These are phyloP conservation scores for Phyllopteryx taeniolatus DNA, from an alignment of 2,113 vertebrate genomes.

Conservation along the genomic window DNA sequence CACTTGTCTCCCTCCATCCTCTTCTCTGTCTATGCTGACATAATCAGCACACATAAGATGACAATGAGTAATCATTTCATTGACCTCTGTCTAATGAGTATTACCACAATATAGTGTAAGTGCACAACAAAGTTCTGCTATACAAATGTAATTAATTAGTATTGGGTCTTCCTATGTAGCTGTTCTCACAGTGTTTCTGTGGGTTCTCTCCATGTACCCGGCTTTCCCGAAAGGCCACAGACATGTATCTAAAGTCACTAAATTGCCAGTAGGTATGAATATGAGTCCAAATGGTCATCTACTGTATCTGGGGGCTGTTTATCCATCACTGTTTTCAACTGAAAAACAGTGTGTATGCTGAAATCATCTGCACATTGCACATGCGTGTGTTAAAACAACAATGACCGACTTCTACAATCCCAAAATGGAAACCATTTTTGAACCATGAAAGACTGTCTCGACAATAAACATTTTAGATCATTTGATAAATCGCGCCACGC, in stretches of 20 bases:
- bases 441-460: no score
- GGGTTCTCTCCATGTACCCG: background rate
- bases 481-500: no score
- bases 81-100: slow-evolving; percentile 10
- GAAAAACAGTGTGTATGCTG: no score
- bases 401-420: no score
- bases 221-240: background rate
- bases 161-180: background rate
- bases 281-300: no score
- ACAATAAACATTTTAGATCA: no score
- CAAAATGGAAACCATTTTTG: no score
- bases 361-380: no score
- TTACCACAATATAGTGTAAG: slow-evolving; percentile 8
- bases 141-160: slow-evolving; percentile 6
- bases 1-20: slow-evolving; percentile 42
- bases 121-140: slow-evolving; percentile 1
- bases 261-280: background rate
- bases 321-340: no score
- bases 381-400: no score
- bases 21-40: slow-evolving; percentile 41
- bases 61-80: slow-evolving; percentile 42
- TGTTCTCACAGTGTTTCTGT: background rate
- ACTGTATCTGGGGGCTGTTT: no score
- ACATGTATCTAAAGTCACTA: background rate
- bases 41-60: slow-evolving; percentile 41